Base-by-base conservation (phyloP, 1,140 invertebrate species). In the Olivierus martensii region DNA sequence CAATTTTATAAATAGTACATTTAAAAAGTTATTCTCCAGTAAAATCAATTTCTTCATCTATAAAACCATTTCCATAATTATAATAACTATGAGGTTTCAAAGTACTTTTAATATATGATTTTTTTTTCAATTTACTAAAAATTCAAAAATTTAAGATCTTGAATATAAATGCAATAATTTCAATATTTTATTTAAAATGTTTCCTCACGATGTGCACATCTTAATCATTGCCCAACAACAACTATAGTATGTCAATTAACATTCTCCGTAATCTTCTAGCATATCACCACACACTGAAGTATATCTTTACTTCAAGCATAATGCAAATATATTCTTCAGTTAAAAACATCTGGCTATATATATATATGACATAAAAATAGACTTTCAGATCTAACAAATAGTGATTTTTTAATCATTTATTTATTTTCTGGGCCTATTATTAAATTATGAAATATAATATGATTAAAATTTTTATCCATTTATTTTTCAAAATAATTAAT, bases 31-130 rank as follows among this genome's bases (percentile, higher is more conserved):
- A 14, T 5, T 48, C 46, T 48, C 46, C 15, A 1, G 37, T 19
- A 46, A n/a, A 2, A 12, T 46, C 10, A 11, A 48, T n/a, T n/a
- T n/a, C n/a, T 28, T 48, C 21, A 11, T 37, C 4, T 14, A 18
- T 14, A 11, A 48, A 21, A 21, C 22, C 46, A 3, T 34, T 17
- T 28, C 46, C 46, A 21, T 11, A 41, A 4, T 41, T 11, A 41
- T 4, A 14, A 17, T 10, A 48, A 84, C 87, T 71, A 87, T 92
- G 5, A 87, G 87, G 57, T 86, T 75, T 65, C 90, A 86, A 9
- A 87, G 87, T 66, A 92, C 88, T 37, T 87, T 89, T 48, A 85
- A 75, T 51, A 83, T 85, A 66, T 90, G 87, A n/a, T n/a, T n/a
- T n/a, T 67, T 88, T 84, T 63, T 89, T 84, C 53, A 90, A 70